Evolutionary conservation across 1,140 invertebrate species (phyloP).

Genomic region (Drosophila nigromelanica): DNA sequence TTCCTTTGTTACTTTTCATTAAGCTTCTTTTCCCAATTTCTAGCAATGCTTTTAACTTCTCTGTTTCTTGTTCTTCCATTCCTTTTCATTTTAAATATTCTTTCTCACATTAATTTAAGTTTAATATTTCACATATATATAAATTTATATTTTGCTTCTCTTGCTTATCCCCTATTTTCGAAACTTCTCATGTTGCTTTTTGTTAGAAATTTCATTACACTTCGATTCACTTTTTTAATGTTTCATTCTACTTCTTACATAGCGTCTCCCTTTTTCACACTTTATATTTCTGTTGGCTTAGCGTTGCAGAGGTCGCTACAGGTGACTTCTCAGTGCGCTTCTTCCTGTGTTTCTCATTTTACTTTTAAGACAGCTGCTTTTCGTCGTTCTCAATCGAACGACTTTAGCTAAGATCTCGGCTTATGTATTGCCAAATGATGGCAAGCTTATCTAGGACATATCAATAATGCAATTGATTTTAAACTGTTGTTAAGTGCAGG

Average conservation of each 20-base stretch:
- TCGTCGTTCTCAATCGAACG: background rate
- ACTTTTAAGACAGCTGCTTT: background rate
- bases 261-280: background rate
- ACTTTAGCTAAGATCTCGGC: background rate
- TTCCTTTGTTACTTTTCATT: background rate
- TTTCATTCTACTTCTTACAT: background rate
- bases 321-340: background rate
- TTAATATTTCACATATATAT: too few species aligned
- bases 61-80: too few species aligned
- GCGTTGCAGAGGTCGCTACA: background rate
- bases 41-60: background rate
- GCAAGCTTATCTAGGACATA: conserved; percentile 52
- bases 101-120: too few species aligned
- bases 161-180: too few species aligned
- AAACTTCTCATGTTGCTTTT: background rate
- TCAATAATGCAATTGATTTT: conserved; percentile 78
- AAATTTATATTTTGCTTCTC: too few species aligned
- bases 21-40: background rate
- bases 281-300: background rate
- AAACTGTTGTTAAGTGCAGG: conserved; percentile 75
- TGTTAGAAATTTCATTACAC: too few species aligned
- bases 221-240: too few species aligned
- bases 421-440: conserved; percentile 14
- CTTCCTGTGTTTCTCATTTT: background rate
- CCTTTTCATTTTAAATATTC: too few species aligned